phyloP scores from a whole-genome alignment of 2,113 vertebrate genomes.

The Rhegmatorhina hoffmannsi region DNA sequence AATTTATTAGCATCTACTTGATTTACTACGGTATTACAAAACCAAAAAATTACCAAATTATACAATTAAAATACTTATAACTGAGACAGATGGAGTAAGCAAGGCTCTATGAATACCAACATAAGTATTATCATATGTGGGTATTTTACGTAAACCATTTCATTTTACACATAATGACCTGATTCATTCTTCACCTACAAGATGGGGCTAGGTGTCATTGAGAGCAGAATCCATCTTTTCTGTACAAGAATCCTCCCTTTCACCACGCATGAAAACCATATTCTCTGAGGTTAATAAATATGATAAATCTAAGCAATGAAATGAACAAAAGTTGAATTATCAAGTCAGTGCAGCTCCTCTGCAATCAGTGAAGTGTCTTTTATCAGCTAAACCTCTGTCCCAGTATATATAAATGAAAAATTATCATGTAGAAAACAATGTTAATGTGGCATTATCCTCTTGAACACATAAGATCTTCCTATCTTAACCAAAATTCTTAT shows the following conservation, averaged over 20 bases:
- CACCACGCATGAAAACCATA: neutral
- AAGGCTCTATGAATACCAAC: constrained; percentile 10
- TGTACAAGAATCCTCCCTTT: neutral
- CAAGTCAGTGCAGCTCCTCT: neutral
- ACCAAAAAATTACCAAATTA: constrained; percentile 6
- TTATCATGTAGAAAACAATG: neutral
- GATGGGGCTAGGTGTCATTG: neutral
- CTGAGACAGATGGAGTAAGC: constrained; percentile 21
- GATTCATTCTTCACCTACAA: neutral
- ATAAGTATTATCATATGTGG: neutral
- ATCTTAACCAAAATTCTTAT: neutral
- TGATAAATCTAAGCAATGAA: neutral
- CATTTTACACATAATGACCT: neutral
- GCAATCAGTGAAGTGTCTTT: neutral
- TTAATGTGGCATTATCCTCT: neutral
- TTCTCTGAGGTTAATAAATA: neutral
- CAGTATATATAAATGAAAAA: neutral
- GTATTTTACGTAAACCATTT: neutral
- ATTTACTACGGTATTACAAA: constrained; percentile 16
- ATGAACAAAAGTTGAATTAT: neutral
- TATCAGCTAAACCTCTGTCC: neutral
- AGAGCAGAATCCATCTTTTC: neutral
- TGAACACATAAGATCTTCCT: neutral
- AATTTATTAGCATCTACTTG: constrained; percentile 18
- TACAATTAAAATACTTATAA: constrained; percentile 30